phyloP scores from a whole-genome alignment of 2,113 vertebrate genomes.

The Trachemys scripta region DNA sequence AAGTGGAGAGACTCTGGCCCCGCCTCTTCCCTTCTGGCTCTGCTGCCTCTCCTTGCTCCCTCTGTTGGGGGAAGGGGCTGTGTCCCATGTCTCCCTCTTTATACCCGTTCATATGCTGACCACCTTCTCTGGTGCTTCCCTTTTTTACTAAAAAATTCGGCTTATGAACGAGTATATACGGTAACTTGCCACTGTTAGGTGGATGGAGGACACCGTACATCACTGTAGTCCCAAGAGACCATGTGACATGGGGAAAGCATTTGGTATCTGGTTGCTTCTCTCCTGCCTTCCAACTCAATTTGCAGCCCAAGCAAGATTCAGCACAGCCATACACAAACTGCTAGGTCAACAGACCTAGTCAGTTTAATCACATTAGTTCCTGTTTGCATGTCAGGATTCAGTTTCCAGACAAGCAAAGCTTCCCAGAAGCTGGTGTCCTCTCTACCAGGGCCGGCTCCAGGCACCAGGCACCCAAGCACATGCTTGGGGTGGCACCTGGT shows the following conservation, averaged over 20 bases:
- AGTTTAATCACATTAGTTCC: not conserved
- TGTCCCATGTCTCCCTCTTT: no score
- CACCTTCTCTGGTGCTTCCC: no score
- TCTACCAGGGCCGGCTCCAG: no score
- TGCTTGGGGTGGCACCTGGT: no score
- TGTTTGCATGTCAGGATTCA: constrained; percentile 56
- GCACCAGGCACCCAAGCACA: no score
- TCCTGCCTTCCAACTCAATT: not conserved
- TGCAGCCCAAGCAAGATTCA: rapidly evolving
- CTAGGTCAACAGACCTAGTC: rapidly evolving
- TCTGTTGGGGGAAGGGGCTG: no score
- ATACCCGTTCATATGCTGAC: no score
- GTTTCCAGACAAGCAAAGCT: not conserved
- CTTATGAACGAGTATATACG: no score
- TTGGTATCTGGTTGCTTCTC: not conserved
- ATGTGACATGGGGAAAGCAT: rapidly evolving
- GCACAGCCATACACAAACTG: not conserved
- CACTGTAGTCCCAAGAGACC: not conserved
- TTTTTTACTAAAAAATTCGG: no score
- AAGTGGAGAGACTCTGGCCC: no score
- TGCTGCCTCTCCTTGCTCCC: no score
- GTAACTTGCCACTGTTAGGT: not conserved
- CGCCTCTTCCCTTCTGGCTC: no score
- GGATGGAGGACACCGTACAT: rapidly evolving
- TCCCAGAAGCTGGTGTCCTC: not conserved